A percentile compares a stretch with the other conserved stretches of the same genome.
Conservation (phyloP, 2,888 invertebrate species). For the Ophion ellenae region DNA sequence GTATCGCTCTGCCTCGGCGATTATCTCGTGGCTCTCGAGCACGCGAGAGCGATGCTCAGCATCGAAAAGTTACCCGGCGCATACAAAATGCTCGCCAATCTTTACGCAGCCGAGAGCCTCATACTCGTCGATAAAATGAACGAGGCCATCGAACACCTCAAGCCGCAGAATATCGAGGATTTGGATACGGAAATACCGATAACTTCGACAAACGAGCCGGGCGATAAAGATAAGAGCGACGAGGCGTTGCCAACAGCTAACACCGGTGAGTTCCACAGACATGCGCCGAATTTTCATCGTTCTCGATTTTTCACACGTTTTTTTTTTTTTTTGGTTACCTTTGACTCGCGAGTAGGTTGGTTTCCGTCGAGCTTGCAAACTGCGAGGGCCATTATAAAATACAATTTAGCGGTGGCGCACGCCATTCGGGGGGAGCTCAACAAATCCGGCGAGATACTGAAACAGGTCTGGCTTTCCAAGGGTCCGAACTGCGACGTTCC, state of each 20-base stretch:
- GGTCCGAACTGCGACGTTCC: slow-evolving; percentile 85
- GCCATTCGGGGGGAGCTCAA: slow-evolving; percentile 90
- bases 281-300: background rate
- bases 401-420: slow-evolving; percentile 91
- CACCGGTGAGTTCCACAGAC: slow-evolving; percentile 18
- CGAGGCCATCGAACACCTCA: slow-evolving; percentile 93
- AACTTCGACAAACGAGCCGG: slow-evolving; percentile 73
- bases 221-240: slow-evolving; percentile 70
- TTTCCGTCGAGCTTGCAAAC: slow-evolving; percentile 87
- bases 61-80: slow-evolving; percentile 90
- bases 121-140: slow-evolving; percentile 92
- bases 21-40: slow-evolving; percentile 90
- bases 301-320: background rate
- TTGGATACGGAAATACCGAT: slow-evolving; percentile 83
- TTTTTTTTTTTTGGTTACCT: slow-evolving; percentile 13
- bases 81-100: slow-evolving; percentile 91
- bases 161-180: slow-evolving; percentile 89
- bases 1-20: slow-evolving; percentile 94
- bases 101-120: slow-evolving; percentile 95
- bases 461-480: slow-evolving; percentile 85
- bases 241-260: slow-evolving; percentile 40
- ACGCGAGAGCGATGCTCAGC: slow-evolving; percentile 90
- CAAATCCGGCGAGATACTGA: slow-evolving; percentile 86
- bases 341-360: slow-evolving; percentile 84
- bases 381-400: slow-evolving; percentile 89